Evolutionary conservation across 1,140 invertebrate species (phyloP).

Genomic region (Drosophila ambigua): DNA sequence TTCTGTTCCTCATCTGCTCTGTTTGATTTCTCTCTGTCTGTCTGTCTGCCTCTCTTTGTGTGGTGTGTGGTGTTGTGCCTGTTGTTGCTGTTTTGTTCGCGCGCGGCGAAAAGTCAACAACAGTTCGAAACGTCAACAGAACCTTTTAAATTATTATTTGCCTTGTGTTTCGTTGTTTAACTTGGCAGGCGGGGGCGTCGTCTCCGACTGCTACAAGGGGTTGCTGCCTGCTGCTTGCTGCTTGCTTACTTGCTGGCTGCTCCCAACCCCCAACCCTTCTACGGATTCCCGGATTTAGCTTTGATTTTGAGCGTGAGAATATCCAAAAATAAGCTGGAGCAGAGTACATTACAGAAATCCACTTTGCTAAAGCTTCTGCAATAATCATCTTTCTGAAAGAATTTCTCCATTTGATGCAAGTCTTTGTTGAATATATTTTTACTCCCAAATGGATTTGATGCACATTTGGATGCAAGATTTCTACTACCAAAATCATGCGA

Average conservation of each 20-base stretch:
- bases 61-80: slow-evolving; percentile 29
- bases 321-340: background rate
- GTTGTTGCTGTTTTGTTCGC: slow-evolving; percentile 73
- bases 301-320: slow-evolving; percentile 49
- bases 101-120: slow-evolving; percentile 80
- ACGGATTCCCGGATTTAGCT: slow-evolving; percentile 22
- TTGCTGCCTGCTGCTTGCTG: slow-evolving; percentile 5
- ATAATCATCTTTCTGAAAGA: no score
- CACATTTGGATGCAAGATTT: no score
- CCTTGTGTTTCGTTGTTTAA: slow-evolving; percentile 79
- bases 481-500: no score
- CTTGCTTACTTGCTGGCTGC: no score
- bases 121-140: slow-evolving; percentile 83
- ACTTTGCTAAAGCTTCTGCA: no score
- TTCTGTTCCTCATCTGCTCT: slow-evolving; percentile 11
- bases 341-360: no score
- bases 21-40: slow-evolving; percentile 46
- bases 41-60: slow-evolving; percentile 43
- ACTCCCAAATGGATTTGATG: no score
- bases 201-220: slow-evolving; percentile 1
- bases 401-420: no score
- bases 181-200: slow-evolving; percentile 49
- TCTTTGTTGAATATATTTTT: no score
- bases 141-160: slow-evolving; percentile 84
- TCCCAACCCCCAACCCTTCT: slow-evolving; percentile 30